Conservation (phyloP, 2,113 vertebrate species). For the Xiphias gladius region DNA sequence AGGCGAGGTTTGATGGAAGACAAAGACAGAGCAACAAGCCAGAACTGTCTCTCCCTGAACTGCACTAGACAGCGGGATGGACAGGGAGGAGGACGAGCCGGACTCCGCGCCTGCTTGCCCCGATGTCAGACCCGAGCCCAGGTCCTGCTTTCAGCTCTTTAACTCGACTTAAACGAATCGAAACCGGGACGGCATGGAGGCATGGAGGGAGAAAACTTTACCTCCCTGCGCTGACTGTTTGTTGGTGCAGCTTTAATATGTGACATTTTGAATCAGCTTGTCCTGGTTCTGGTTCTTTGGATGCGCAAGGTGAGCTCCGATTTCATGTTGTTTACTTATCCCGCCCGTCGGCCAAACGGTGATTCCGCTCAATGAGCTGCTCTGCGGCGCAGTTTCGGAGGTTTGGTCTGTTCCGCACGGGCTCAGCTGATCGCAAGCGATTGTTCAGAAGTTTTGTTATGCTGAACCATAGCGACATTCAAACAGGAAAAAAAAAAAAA, state of each 20-base stretch:
- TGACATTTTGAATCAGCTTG: background rate
- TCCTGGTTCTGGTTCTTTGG: background rate
- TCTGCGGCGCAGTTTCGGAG: too few relatives aligned
- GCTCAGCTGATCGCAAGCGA: background rate
- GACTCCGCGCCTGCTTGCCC: slow-evolving; percentile 75
- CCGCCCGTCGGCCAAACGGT: background rate
- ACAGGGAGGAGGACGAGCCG: slow-evolving; percentile 28
- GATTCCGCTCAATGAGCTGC: too few relatives aligned
- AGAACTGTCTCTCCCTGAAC: background rate
- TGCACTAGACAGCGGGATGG: slow-evolving; percentile 23
- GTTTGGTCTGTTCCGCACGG: background rate
- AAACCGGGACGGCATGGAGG: slow-evolving; percentile 1
- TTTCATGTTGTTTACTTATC: background rate
- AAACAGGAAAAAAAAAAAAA: too few relatives aligned
- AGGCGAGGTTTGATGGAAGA: background rate
- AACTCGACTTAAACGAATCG: background rate
- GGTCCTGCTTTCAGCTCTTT: background rate
- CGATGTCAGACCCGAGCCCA: slow-evolving; percentile 34
- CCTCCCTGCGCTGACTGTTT: background rate
- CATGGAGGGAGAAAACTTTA: slow-evolving; percentile 12
- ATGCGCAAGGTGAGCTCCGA: slow-evolving; percentile 42
- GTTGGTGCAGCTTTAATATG: background rate
- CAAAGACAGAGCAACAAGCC: slow-evolving; percentile 1
- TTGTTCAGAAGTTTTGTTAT: background rate
- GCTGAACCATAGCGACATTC: background rate